Evolutionary conservation across 2,113 vertebrate genomes (phyloP).

Genomic region (Tachysurus fulvidraco): DNA sequence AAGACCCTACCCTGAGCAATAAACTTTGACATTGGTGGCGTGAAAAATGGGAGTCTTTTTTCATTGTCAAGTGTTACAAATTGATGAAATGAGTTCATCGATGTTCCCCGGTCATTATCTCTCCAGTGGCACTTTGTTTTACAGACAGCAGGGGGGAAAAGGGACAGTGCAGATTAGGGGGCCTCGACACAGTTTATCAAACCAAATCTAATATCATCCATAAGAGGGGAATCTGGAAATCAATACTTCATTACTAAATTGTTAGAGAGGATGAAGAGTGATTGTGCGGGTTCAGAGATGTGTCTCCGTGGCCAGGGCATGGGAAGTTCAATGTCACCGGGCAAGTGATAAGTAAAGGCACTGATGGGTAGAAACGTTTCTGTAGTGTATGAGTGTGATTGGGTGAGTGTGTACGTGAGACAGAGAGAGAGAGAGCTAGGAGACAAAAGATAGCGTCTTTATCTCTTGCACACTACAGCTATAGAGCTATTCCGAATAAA

Average conservation of each 20-base stretch:
- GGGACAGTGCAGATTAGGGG: slow-evolving; percentile 86
- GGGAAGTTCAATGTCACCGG: slow-evolving; percentile 87
- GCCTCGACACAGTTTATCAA: slow-evolving; percentile 93
- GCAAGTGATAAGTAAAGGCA: slow-evolving; percentile 71
- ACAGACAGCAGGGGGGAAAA: slow-evolving; percentile 83
- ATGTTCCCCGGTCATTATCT: slow-evolving; percentile 91
- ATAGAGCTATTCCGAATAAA: slow-evolving; percentile 57
- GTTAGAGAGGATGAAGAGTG: slow-evolving; percentile 96
- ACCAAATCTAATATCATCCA: slow-evolving; percentile 98
- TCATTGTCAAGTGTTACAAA: slow-evolving; percentile 95
- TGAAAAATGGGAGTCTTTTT: slow-evolving; percentile 85
- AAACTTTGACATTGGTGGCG: slow-evolving; percentile 88
- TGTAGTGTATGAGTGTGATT: slow-evolving; percentile 66
- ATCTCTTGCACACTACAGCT: slow-evolving; percentile 73
- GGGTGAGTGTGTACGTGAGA: slow-evolving; percentile 46
- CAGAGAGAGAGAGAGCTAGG: slow-evolving; percentile 14
- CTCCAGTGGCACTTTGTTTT: slow-evolving; percentile 96
- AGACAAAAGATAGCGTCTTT: slow-evolving; percentile 74
- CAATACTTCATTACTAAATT: slow-evolving; percentile 99
- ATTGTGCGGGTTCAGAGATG: slow-evolving; percentile 86
- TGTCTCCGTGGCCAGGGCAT: slow-evolving; percentile 83
- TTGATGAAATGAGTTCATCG: slow-evolving; percentile 92
- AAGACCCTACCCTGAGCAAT: slow-evolving; percentile 82
- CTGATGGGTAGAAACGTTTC: slow-evolving; percentile 79
- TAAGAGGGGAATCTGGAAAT: slow-evolving; percentile 98